Conservation (phyloP, 2,888 invertebrate species). For the Imbricaverruca yamaguchii region DNA sequence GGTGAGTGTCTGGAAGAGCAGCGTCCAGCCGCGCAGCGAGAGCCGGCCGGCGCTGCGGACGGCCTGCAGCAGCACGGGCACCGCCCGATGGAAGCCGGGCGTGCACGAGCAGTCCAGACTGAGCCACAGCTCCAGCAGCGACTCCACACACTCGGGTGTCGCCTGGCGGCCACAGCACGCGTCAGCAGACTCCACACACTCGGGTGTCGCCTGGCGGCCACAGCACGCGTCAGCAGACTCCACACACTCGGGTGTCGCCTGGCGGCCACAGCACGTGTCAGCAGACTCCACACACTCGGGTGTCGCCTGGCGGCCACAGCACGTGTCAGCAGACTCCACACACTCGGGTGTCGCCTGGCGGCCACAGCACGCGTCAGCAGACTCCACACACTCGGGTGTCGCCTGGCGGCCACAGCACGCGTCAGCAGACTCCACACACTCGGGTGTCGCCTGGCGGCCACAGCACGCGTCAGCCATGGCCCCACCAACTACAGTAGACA, state of each 20-base stretch:
- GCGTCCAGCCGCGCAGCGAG: conserved; percentile 49
- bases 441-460: conserved; percentile 69
- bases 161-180: conserved; percentile 48
- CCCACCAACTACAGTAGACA: too few species aligned
- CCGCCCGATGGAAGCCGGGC: conserved; percentile 28
- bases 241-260: too few species aligned
- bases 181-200: too few species aligned
- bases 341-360: conserved; percentile 55
- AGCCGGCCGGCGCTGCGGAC: conserved; percentile 42
- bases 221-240: conserved; percentile 50
- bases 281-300: too few species aligned
- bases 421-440: too few species aligned
- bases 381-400: conserved; percentile 54
- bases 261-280: too few species aligned
- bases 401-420: conserved; percentile 53
- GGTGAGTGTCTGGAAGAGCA: conserved; percentile 44
- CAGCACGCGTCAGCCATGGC: too few species aligned
- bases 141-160: conserved; percentile 64
- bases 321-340: conserved; percentile 58
- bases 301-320: too few species aligned
- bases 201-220: conserved; percentile 69
- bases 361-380: too few species aligned
- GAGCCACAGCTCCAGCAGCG: conserved; percentile 76
- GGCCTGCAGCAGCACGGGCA: conserved; percentile 28
- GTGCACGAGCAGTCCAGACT: conserved; percentile 60